phyloP scores from a whole-genome alignment of 35 echinoderm and acorn worm genomes.

The Diadema setosum region DNA sequence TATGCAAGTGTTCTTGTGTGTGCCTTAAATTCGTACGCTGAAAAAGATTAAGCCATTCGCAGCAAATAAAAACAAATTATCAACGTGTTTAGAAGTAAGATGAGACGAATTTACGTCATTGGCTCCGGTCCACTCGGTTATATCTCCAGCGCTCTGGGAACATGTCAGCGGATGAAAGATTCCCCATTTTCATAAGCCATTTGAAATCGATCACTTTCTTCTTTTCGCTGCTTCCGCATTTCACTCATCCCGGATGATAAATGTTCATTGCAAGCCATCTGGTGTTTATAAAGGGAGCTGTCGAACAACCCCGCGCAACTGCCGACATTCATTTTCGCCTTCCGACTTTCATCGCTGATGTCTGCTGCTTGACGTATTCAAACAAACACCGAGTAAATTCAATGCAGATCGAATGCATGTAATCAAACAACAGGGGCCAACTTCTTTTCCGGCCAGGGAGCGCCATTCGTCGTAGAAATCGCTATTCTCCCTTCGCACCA shows the following conservation, averaged over 20 bases:
- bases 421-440: neutral
- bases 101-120: too few relatives aligned
- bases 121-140: too few relatives aligned
- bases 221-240: neutral
- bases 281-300: neutral
- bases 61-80: too few relatives aligned
- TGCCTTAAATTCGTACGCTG: too few relatives aligned
- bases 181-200: neutral
- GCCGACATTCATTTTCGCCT: neutral
- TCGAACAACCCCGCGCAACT: neutral
- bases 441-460: neutral
- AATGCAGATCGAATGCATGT: neutral
- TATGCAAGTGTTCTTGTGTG: too few relatives aligned
- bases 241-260: neutral
- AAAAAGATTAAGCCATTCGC: too few relatives aligned
- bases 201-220: neutral
- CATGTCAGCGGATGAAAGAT: neutral
- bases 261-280: neutral
- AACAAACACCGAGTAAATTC: constrained; percentile 14
- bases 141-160: too few relatives aligned
- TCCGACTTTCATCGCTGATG: neutral
- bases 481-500: neutral
- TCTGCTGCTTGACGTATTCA: constrained; percentile 6
- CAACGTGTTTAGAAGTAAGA: too few relatives aligned
- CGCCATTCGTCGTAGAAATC: neutral